Percentiles rank a stretch among this genome's conserved stretches.
Conservation (phyloP, 2,888 invertebrate genomes). For the Noctua pronuba region DNA sequence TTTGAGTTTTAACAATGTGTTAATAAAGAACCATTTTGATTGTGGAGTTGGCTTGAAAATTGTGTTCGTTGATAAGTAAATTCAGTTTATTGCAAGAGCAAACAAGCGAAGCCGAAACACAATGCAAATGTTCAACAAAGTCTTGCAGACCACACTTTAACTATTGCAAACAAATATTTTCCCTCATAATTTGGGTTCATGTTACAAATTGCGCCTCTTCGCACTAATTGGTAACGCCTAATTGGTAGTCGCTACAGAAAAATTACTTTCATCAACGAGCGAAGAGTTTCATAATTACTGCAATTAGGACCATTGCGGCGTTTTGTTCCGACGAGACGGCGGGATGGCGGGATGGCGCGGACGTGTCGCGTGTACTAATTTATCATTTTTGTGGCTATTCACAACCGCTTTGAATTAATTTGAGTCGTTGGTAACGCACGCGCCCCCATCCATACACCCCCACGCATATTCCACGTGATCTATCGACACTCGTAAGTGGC, state of each 20-base stretch:
- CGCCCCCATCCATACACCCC: conserved; percentile 48
- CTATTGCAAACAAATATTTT: conserved; percentile 68
- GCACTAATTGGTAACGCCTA: conserved; percentile 86
- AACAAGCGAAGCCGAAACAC: background rate
- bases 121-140: conserved; percentile 37
- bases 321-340: conserved; percentile 80
- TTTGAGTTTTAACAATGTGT: conserved; percentile 35
- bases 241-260: conserved; percentile 88
- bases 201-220: conserved; percentile 82
- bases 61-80: background rate
- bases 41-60: background rate
- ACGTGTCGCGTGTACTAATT: conserved; percentile 86
- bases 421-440: conserved; percentile 64
- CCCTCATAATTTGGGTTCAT: conserved; percentile 77
- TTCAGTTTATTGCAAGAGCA: conserved; percentile 12
- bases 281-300: conserved; percentile 88
- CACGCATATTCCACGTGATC: conserved; percentile 60
- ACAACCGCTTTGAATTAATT: conserved; percentile 72
- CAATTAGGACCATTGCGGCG: conserved; percentile 84
- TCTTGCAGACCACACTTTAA: conserved; percentile 46
- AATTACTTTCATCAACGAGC: conserved; percentile 88
- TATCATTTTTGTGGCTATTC: conserved; percentile 77
- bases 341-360: conserved; percentile 72
- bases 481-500: conserved; percentile 56
- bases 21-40: conserved; percentile 28